Percentiles rank a stretch among this genome's conserved stretches.
These are phyloP conservation scores for Drosophila santomea DNA, from an alignment of 1,140 invertebrate species.

Conservation along the genomic window DNA sequence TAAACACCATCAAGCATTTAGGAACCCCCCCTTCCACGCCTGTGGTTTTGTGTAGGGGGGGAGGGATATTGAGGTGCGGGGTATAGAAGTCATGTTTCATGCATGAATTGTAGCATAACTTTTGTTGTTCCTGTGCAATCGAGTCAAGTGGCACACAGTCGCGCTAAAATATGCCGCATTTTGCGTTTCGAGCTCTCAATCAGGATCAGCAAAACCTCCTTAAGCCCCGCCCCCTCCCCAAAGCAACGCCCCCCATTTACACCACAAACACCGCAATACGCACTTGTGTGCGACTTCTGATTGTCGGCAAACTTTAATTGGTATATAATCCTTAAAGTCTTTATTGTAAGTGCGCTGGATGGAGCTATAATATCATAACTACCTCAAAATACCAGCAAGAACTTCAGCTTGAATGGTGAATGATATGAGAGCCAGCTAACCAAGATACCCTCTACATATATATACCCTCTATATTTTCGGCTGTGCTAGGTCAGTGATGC, in stretches of 20 bases:
- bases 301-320: constrained; percentile 38
- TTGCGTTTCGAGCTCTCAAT: constrained; percentile 58
- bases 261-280: constrained; percentile 7
- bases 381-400: neutral
- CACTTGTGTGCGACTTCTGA: constrained; percentile 10
- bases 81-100: constrained; percentile 60
- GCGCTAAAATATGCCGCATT: constrained; percentile 59
- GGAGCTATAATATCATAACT: no score
- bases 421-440: neutral
- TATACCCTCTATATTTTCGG: neutral
- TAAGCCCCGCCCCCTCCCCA: neutral
- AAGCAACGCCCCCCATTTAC: neutral
- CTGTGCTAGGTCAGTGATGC: constrained; percentile 42
- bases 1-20: constrained; percentile 12
- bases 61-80: neutral
- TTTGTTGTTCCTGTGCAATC: constrained; percentile 73
- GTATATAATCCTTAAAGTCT: constrained; percentile 26
- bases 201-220: constrained; percentile 21
- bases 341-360: no score
- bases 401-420: constrained; percentile 1
- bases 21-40: neutral
- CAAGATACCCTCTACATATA: constrained; percentile 6
- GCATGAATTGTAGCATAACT: constrained; percentile 77
- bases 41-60: neutral
- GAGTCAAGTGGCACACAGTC: constrained; percentile 67